Conservation (phyloP, 1,140 invertebrate species). For the Tachypleus tridentatus region DNA sequence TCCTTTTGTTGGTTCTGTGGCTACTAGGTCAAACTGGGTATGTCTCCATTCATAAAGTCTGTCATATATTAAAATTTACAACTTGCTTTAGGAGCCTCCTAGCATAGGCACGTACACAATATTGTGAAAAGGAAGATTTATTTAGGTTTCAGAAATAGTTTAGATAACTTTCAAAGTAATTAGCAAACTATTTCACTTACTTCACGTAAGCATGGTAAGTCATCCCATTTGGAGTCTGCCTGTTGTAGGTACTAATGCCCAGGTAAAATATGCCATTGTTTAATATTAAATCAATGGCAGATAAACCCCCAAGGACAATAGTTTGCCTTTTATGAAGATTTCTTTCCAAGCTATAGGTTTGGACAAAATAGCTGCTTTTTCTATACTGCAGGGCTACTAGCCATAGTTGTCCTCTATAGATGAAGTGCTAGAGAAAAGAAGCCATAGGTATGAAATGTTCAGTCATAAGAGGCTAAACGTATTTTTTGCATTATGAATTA, state of each 20-base stretch:
- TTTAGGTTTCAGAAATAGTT: too few species aligned
- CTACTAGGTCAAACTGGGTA: constrained; percentile 12
- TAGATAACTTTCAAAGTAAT: too few species aligned
- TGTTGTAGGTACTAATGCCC: background rate
- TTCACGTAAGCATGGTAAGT: constrained; percentile 3
- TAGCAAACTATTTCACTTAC: background rate
- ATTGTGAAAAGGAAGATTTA: background rate
- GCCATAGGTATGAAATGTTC: too few species aligned
- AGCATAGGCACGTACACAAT: background rate
- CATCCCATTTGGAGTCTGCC: background rate
- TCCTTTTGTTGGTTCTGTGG: background rate
- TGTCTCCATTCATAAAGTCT: constrained; percentile 12
- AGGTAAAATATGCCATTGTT: constrained; percentile 7
- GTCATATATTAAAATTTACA: constrained; percentile 1
- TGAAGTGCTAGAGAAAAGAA: constrained; percentile 6
- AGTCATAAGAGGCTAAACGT: too few species aligned
- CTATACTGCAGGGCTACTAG: constrained; percentile 3
- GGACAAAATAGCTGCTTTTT: background rate
- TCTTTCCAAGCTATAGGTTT: background rate
- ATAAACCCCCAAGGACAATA: constrained; percentile 4
- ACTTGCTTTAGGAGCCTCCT: background rate
- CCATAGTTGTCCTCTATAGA: constrained; percentile 9
- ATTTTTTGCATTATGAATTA: too few species aligned
- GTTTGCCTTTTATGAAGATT: background rate
- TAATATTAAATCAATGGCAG: constrained; percentile 6